These are phyloP conservation scores for Lophochroa leadbeateri DNA, from an alignment of 2,113 vertebrate species.

Conservation along the genomic window DNA sequence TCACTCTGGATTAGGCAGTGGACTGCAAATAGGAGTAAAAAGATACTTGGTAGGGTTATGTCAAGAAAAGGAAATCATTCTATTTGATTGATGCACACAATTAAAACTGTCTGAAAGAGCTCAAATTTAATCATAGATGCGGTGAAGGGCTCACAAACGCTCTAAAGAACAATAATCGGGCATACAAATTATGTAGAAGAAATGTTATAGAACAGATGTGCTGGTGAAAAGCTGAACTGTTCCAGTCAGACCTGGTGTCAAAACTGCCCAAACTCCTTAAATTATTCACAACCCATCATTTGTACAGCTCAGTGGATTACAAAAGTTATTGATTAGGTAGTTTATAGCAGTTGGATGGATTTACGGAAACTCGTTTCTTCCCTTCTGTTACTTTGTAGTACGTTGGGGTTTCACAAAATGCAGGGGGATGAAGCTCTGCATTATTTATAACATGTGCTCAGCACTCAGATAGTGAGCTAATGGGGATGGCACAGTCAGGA, in stretches of 20 bases:
- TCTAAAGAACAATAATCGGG: not conserved
- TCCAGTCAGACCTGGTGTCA: not conserved
- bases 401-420: not conserved
- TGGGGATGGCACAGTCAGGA: not conserved
- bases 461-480: not conserved
- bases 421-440: not conserved
- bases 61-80: not conserved
- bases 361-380: not conserved
- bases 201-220: not conserved
- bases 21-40: not conserved
- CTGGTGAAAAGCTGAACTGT: not conserved
- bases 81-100: not conserved
- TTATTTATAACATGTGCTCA: not conserved
- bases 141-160: not conserved
- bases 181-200: conserved; percentile 2
- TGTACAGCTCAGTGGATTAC: not conserved
- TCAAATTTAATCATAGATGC: not conserved
- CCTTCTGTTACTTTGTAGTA: not conserved
- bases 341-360: not conserved
- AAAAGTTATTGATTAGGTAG: conserved; percentile 6
- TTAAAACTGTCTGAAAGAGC: not conserved
- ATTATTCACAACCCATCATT: conserved; percentile 22
- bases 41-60: not conserved
- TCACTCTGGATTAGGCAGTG: not conserved
- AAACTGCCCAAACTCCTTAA: not conserved